These are phyloP conservation scores for Cavia porcellus DNA, from an alignment of 2,113 vertebrate genomes.

Conservation along the genomic window DNA sequence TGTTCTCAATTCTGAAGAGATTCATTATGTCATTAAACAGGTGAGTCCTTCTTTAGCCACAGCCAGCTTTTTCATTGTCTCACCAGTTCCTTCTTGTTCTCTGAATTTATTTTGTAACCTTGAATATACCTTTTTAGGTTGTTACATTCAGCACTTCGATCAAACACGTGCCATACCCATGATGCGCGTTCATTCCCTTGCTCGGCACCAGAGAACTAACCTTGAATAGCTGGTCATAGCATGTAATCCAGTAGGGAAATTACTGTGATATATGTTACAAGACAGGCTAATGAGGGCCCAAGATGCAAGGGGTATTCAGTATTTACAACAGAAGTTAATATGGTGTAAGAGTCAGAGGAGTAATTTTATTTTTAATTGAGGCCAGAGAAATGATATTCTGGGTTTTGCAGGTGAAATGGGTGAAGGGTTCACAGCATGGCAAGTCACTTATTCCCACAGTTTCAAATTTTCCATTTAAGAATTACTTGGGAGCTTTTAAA, in stretches of 20 bases:
- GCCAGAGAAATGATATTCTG: not conserved
- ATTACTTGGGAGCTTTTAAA: not conserved
- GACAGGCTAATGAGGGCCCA: not conserved
- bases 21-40: constrained; percentile 94
- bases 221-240: not conserved
- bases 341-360: not conserved
- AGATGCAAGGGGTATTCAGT: not conserved
- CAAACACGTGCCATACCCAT: not conserved
- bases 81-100: not conserved
- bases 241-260: not conserved
- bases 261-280: not conserved
- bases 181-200: not conserved
- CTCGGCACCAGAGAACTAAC: not conserved
- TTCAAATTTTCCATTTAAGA: not conserved
- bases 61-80: not conserved
- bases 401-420: not conserved
- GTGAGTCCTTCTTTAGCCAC: constrained; percentile 81
- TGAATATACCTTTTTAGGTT: not conserved
- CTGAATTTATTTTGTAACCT: not conserved
- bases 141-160: not conserved
- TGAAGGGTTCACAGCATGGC: not conserved
- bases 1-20: constrained; percentile 93
- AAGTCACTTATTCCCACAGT: not conserved
- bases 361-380: not conserved
- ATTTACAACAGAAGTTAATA: not conserved